Percentiles rank a stretch among this genome's conserved stretches.
phyloP scores from a whole-genome alignment of 2,113 vertebrate genomes.

The Physeter macrocephalus region DNA sequence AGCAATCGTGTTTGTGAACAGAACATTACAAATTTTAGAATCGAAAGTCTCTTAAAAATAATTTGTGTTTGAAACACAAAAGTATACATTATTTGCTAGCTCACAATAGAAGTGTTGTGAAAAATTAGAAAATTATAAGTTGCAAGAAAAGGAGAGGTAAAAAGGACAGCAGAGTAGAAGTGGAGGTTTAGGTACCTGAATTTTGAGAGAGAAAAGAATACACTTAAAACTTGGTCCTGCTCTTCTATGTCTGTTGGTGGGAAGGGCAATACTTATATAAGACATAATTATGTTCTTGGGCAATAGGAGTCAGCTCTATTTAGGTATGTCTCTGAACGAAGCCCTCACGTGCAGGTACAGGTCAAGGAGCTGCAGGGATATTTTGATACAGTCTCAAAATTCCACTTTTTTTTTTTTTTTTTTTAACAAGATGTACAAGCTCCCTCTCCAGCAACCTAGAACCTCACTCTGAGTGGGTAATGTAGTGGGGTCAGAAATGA shows the following conservation, averaged over 20 bases:
- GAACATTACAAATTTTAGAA: conserved; percentile 7
- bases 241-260: background rate
- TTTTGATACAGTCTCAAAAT: background rate
- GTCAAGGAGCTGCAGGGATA: background rate
- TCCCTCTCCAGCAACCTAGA: background rate
- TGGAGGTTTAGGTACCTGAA: background rate
- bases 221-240: background rate
- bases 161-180: background rate
- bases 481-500: background rate
- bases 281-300: background rate
- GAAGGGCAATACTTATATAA: background rate
- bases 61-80: conserved; percentile 18
- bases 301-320: background rate
- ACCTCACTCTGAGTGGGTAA: background rate
- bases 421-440: background rate
- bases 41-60: background rate
- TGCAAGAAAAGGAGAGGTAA: background rate
- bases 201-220: background rate
- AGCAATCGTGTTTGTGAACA: background rate
- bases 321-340: background rate
- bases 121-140: background rate
- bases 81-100: background rate
- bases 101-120: background rate
- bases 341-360: background rate
- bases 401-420: background rate